These are phyloP conservation scores for Stenolophus ochropezus DNA, from an alignment of 2,888 invertebrate genomes.

Conservation along the genomic window DNA sequence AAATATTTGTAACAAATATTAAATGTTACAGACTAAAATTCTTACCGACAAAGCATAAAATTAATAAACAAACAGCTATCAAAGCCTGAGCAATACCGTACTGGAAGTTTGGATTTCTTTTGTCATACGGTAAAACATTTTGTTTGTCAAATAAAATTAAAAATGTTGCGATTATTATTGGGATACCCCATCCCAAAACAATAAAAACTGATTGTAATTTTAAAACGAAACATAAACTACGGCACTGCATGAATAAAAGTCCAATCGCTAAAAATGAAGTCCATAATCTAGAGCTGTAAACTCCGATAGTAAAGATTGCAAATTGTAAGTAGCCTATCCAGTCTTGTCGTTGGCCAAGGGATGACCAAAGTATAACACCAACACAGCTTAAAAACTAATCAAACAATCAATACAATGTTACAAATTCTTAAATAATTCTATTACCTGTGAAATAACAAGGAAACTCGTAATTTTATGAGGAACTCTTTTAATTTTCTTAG, in stretches of 20 bases:
- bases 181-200: constrained; percentile 77
- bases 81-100: constrained; percentile 86
- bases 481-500: constrained; percentile 84
- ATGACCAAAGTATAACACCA: constrained; percentile 86
- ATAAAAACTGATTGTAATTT: constrained; percentile 84
- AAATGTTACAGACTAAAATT: not conserved
- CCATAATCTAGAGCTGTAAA: constrained; percentile 90
- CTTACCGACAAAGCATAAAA: constrained; percentile 87
- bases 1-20: not conserved
- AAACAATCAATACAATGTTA: not conserved
- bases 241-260: constrained; percentile 87
- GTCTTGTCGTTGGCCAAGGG: constrained; percentile 74
- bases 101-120: constrained; percentile 85
- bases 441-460: constrained; percentile 88
- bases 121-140: constrained; percentile 75
- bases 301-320: constrained; percentile 83
- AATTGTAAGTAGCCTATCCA: constrained; percentile 86
- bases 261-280: constrained; percentile 88
- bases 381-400: constrained; percentile 79
- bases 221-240: constrained; percentile 88
- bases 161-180: constrained; percentile 80
- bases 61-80: constrained; percentile 83
- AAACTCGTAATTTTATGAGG: constrained; percentile 89
- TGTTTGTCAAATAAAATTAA: constrained; percentile 77
- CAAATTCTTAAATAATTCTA: too few species aligned